These are phyloP conservation scores for Psophia crepitans DNA, from an alignment of 2,113 vertebrate species.

Conservation along the genomic window DNA sequence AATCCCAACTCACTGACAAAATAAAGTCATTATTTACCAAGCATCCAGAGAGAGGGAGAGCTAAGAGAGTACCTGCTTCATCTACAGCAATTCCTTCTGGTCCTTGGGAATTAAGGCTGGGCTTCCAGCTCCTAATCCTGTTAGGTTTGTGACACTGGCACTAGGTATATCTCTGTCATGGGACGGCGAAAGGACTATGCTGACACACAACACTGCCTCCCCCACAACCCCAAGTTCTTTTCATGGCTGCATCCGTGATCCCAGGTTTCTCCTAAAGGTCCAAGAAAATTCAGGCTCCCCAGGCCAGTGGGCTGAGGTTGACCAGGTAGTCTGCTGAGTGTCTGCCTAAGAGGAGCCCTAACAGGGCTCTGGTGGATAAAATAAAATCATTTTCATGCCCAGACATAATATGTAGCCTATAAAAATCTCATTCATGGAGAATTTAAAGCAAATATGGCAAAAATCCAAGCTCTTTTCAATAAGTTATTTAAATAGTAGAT, in stretches of 20 bases:
- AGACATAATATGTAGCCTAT: neutral
- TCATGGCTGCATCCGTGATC: neutral
- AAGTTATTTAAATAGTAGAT: slow-evolving; percentile 28
- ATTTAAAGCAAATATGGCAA: neutral
- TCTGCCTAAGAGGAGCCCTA: neutral
- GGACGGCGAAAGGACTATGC: neutral
- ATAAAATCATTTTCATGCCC: neutral
- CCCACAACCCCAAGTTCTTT: neutral
- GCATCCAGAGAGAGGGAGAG: neutral
- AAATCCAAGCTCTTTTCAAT: neutral
- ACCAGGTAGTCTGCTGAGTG: neutral
- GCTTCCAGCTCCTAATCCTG: neutral
- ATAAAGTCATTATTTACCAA: neutral
- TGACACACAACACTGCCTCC: neutral
- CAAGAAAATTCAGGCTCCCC: neutral
- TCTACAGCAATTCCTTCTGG: neutral
- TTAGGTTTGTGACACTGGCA: neutral
- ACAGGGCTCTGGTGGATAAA: neutral
- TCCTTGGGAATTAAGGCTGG: neutral
- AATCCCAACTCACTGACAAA: neutral
- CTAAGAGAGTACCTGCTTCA: neutral
- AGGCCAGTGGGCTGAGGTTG: neutral
- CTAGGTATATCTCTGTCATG: neutral
- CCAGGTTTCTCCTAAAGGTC: neutral
- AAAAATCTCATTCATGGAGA: neutral